Evolutionary conservation across 2,797 vertebrate genomes (phyloP).

Genomic region (Acropternis orthonyx): DNA sequence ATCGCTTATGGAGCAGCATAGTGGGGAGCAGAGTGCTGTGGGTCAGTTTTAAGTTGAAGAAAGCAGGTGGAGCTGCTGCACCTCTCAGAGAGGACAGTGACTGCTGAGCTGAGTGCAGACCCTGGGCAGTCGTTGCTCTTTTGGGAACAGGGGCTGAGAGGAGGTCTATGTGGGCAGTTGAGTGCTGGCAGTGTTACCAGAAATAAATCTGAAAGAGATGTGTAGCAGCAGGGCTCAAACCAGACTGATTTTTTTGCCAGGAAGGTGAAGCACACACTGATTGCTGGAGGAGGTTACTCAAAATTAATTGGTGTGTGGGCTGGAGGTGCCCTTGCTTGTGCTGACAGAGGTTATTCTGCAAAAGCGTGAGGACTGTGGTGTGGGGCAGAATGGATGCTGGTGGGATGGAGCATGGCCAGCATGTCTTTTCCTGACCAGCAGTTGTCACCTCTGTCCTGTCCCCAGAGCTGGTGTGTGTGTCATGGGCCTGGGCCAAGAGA

Average conservation of each 20-base stretch:
- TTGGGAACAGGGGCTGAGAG: neutral
- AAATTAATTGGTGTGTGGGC: neutral
- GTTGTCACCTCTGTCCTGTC: neutral
- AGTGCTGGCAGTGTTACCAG: neutral
- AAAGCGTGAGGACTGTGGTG: neutral
- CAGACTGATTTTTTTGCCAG: neutral
- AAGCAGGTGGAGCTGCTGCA: neutral
- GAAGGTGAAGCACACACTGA: rapidly evolving
- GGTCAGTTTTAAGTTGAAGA: neutral
- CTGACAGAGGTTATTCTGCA: neutral
- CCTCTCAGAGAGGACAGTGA: neutral
- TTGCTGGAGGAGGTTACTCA: neutral
- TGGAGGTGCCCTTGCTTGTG: neutral
- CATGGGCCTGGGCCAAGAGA: neutral
- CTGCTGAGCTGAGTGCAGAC: neutral
- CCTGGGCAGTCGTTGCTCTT: neutral
- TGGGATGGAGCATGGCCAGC: neutral
- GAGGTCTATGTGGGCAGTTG: rapidly evolving
- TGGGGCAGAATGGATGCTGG: rapidly evolving
- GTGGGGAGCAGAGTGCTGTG: rapidly evolving
- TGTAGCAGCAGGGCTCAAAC: neutral
- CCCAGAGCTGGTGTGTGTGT: neutral
- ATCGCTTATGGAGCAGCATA: rapidly evolving
- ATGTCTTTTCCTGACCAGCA: neutral
- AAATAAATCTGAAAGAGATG: neutral